phyloP scores from a whole-genome alignment of 30 jellyfish, hydroid and myxozoan species.

The Pelagia noctiluca region DNA sequence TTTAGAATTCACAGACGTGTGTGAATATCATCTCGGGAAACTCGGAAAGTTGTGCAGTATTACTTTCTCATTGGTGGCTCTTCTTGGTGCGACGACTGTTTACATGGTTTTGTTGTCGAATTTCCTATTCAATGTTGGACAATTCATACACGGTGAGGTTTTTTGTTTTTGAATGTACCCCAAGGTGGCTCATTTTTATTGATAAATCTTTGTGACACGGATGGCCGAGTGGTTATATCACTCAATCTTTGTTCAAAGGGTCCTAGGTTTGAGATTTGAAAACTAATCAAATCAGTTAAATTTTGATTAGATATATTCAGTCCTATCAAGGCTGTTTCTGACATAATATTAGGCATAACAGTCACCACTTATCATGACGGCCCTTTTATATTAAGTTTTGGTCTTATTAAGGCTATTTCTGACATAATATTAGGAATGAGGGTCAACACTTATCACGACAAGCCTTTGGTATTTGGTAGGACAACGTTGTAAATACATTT shows the following conservation, averaged over 20 bases:
- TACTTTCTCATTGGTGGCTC: slow-evolving; percentile 81
- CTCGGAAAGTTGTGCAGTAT: slow-evolving; percentile 66
- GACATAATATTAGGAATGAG: no score
- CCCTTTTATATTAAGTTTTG: no score
- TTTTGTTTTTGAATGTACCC: not conserved
- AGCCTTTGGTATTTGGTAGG: no score
- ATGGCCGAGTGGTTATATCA: not conserved
- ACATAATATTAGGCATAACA: no score
- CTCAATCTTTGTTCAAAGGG: no score
- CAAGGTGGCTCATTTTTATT: not conserved
- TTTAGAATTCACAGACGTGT: slow-evolving; percentile 88
- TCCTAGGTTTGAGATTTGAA: not conserved
- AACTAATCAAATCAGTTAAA: no score
- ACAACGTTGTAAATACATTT: no score
- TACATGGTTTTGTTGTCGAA: slow-evolving; percentile 94
- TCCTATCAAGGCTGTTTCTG: no score
- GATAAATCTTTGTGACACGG: not conserved
- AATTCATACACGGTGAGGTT: slow-evolving; percentile 72
- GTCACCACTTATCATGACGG: no score
- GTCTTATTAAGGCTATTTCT: no score
- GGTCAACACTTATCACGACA: no score
- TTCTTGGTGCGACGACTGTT: slow-evolving; percentile 89
- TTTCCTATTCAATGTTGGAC: slow-evolving; percentile 87
- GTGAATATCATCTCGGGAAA: slow-evolving; percentile 88
- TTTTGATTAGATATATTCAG: no score